Evolutionary conservation across 2,113 vertebrate species (phyloP).

Genomic region (Oenanthe oenanthe): DNA sequence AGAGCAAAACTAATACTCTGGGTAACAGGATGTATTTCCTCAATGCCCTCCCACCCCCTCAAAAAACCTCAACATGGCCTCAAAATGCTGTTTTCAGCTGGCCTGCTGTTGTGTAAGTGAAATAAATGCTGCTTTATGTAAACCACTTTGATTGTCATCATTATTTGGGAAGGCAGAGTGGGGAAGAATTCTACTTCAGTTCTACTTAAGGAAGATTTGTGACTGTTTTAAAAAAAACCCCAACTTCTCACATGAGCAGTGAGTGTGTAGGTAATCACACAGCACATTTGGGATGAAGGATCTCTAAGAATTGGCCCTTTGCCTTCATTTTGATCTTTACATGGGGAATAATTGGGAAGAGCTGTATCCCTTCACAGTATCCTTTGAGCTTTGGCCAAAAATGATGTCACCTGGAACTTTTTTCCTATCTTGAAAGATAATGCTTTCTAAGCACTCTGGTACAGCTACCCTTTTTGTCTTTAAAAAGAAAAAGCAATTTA

Average conservation of each 20-base stretch:
- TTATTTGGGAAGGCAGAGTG: background rate
- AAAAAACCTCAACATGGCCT: background rate
- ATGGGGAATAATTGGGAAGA: conserved; percentile 38
- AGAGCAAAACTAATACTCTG: background rate
- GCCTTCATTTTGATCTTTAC: conserved; percentile 59
- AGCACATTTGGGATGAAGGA: conserved; percentile 23
- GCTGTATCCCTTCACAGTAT: conserved; percentile 32
- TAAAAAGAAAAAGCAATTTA: background rate
- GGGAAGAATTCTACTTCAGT: background rate
- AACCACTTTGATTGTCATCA: background rate
- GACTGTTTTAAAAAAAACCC: background rate
- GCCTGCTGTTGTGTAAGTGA: background rate
- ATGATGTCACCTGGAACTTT: conserved; percentile 51
- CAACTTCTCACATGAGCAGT: background rate
- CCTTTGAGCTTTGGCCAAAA: conserved; percentile 62
- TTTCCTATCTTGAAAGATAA: conserved; percentile 14
- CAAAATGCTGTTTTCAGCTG: background rate
- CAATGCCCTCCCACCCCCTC: accelerated
- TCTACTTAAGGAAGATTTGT: background rate
- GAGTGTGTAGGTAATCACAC: conserved; percentile 7
- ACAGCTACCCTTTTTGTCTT: background rate
- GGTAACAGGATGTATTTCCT: background rate
- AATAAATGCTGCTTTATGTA: background rate
- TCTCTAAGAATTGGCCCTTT: conserved; percentile 41
- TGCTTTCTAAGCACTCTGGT: conserved; percentile 7